Percentiles rank a stretch among this genome's conserved stretches.
Conservation (phyloP, 2,797 vertebrate species). For the Taenioides sp. region DNA sequence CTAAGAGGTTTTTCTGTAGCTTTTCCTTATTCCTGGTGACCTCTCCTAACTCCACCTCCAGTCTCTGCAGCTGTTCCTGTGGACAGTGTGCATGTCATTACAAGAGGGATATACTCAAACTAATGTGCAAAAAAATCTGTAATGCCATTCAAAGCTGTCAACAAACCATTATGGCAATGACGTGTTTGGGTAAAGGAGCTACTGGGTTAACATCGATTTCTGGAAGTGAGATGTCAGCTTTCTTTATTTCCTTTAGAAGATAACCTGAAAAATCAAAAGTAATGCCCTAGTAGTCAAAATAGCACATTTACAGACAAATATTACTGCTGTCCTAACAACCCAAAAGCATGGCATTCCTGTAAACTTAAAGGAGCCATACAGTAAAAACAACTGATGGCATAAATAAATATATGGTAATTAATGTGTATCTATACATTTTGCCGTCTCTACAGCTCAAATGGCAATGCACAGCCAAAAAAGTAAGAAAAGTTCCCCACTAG, state of each 20-base stretch:
- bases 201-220: constrained; percentile 87
- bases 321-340: too few relatives aligned
- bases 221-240: constrained; percentile 88
- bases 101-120: neutral
- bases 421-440: too few relatives aligned
- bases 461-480: neutral
- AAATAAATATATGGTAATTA: neutral
- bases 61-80: constrained; percentile 93
- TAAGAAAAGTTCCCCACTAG: neutral
- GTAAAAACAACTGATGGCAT: neutral
- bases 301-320: too few relatives aligned
- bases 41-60: constrained; percentile 91
- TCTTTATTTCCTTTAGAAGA: constrained; percentile 92
- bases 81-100: constrained; percentile 11
- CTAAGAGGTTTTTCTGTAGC: constrained; percentile 88
- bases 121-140: neutral
- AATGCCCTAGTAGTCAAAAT: neutral
- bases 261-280: constrained; percentile 78
- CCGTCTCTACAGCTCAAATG: too few relatives aligned
- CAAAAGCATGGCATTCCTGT: neutral
- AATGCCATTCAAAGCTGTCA: neutral
- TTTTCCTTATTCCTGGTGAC: constrained; percentile 95
- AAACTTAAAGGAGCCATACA: neutral
- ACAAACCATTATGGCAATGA: constrained; percentile 91
- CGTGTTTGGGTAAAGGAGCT: constrained; percentile 90